phyloP scores from a whole-genome alignment of 2,888 invertebrate species.

The Athetis lepigone region DNA sequence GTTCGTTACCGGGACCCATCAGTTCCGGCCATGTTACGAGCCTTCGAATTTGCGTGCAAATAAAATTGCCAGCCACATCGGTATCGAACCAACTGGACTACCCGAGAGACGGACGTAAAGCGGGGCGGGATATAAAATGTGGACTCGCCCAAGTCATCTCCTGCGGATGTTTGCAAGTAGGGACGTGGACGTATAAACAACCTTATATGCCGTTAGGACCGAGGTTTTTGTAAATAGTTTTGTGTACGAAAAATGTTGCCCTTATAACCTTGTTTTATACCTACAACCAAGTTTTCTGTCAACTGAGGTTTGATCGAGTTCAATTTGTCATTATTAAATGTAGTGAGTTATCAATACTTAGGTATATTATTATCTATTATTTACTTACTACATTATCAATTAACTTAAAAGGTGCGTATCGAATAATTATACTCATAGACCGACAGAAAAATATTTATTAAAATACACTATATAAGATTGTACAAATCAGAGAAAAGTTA shows the following conservation, averaged over 20 bases:
- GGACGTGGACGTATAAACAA: slow-evolving; percentile 66
- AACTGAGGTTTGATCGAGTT: background rate
- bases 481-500: slow-evolving; percentile 47
- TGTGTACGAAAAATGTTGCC: slow-evolving; percentile 52
- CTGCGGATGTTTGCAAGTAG: slow-evolving; percentile 78
- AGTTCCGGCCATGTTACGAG: slow-evolving; percentile 79
- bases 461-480: background rate
- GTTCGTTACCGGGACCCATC: slow-evolving; percentile 79
- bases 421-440: background rate
- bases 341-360: no score
- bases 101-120: slow-evolving; percentile 75
- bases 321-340: slow-evolving; percentile 9
- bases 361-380: background rate
- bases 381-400: background rate
- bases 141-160: slow-evolving; percentile 81
- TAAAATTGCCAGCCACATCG: slow-evolving; percentile 79
- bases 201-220: slow-evolving; percentile 51
- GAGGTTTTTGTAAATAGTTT: slow-evolving; percentile 64
- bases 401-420: background rate
- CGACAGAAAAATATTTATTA: background rate
- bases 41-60: slow-evolving; percentile 85
- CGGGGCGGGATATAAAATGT: slow-evolving; percentile 79
- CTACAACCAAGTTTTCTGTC: slow-evolving; percentile 11
- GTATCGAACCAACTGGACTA: slow-evolving; percentile 71
- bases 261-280: slow-evolving; percentile 30